phyloP scores from a whole-genome alignment of 2,797 vertebrate species.

The Channa striata region DNA sequence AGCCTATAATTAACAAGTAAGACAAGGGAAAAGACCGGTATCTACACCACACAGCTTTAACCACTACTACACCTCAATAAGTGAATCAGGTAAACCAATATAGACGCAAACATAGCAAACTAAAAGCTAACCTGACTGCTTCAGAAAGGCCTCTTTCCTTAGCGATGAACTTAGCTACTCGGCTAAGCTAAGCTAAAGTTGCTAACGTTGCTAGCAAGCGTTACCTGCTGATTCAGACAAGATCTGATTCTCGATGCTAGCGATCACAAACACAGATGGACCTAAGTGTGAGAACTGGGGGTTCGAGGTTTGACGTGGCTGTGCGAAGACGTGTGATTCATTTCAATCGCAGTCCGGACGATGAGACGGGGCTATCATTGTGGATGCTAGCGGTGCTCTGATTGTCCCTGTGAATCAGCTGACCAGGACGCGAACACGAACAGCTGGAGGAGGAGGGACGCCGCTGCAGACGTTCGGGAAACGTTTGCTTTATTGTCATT shows the following conservation, averaged over 20 bases:
- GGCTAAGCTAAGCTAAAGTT: constrained; percentile 42
- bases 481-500: not conserved
- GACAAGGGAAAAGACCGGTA: not conserved
- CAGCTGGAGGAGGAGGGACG: constrained; percentile 56
- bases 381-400: constrained; percentile 34
- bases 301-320: not conserved
- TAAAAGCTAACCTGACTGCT: not conserved
- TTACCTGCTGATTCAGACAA: constrained; percentile 58
- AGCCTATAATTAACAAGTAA: not conserved
- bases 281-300: constrained; percentile 8
- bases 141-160: constrained; percentile 27
- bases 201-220: constrained; percentile 52
- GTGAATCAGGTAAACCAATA: rapidly evolving
- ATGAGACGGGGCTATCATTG: constrained; percentile 39
- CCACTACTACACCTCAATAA: not conserved
- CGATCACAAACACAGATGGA: constrained; percentile 7
- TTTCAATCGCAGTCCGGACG: constrained; percentile 36
- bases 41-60: not conserved
- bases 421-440: constrained; percentile 69
- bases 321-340: constrained; percentile 20
- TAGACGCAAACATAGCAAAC: not conserved
- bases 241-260: constrained; percentile 18
- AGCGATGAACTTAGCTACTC: constrained; percentile 14
- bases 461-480: constrained; percentile 18
- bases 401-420: constrained; percentile 63